Evolutionary conservation across 2,888 invertebrate species (phyloP), one percentile per base, ranked within the genome.

Genomic region (Pristionchus fissidentatus): DNA sequence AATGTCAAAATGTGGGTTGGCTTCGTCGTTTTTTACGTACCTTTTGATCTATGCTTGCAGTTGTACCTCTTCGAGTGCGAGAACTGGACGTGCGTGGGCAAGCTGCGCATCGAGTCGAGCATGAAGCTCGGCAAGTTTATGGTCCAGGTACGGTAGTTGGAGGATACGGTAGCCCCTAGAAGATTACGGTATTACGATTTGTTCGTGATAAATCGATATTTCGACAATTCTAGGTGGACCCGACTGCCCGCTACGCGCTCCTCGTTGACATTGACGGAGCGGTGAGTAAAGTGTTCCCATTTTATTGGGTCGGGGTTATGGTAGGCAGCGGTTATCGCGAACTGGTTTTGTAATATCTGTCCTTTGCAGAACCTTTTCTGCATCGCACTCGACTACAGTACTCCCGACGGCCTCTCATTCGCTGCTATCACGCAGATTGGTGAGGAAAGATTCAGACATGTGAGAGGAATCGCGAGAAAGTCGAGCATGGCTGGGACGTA

Each of bases 31-130:
- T n/a, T n/a, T n/a, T n/a, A n/a, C n/a, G n/a, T n/a, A n/a, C n/a
- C n/a, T n/a, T n/a, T n/a, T n/a, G n/a, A n/a, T n/a, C n/a, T n/a
- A n/a, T n/a, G n/a, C 13, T 70, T 70, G 41, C 52, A 70, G 83
- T 75, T 83, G 7, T 87, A 87, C 43, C 83, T 91, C n/a, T 90
- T 87, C 83, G 90, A 91, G 60, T 91, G 90, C 73, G 88, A 97
- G 92, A 95, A 96, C 0, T 98, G 98, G 98, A 94, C 95, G 77
- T 97, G 97, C 92, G 94, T 97, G n/a, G 98, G 89, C 46, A 83
- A 85, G 46, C 83, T 91, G 73, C 85, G 90, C 1, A 94, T 97
- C 83, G 98, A 98, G 93, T 94, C 95, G 66, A 95, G 96, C 10
- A 80, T 84, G n/a, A 84, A 83, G 41, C 84, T 87, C 35, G 86